Evolutionary conservation across 2,888 invertebrate species (phyloP).

Genomic region (Steromphala cineraria): DNA sequence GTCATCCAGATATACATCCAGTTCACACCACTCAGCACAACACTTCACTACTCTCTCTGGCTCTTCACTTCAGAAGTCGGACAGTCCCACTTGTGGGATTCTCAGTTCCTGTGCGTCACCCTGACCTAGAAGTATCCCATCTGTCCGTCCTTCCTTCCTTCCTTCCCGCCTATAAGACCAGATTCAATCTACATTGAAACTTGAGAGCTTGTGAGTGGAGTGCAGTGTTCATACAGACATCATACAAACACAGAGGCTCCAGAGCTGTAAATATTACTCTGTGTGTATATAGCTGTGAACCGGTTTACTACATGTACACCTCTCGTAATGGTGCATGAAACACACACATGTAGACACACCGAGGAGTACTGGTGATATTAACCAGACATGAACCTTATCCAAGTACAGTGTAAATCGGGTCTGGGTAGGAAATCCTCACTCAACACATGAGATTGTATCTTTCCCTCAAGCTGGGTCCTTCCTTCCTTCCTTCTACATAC

Average conservation of each 20-base stretch:
- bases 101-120: not conserved
- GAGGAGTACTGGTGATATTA: not conserved
- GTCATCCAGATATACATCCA: too few relatives aligned
- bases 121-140: not conserved
- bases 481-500: not conserved
- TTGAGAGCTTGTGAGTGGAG: too few relatives aligned
- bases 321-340: not conserved
- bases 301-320: not conserved
- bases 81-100: slow-evolving; percentile 17
- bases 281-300: not conserved
- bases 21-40: not conserved
- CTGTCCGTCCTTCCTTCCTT: too few relatives aligned
- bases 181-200: too few relatives aligned
- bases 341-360: not conserved
- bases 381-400: not conserved
- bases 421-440: slow-evolving; percentile 10
- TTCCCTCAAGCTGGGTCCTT: not conserved
- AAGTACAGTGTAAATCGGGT: not conserved
- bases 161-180: too few relatives aligned
- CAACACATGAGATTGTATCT: not conserved
- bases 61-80: too few relatives aligned
- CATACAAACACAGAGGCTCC: not conserved
- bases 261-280: slow-evolving; percentile 12
- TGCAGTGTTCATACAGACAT: not conserved
- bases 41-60: not conserved